Conservation (phyloP, 2,888 invertebrate genomes). For the Piscicola geometra region DNA sequence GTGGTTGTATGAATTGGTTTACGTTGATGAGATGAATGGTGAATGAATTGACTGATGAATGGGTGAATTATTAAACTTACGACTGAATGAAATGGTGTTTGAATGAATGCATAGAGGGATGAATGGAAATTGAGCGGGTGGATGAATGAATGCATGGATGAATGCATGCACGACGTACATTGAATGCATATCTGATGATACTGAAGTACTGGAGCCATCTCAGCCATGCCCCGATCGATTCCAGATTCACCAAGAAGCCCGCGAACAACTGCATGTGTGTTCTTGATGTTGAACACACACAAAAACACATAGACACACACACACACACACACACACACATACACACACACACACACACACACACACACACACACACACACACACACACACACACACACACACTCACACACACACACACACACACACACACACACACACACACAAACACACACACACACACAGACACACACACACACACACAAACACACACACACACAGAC, state of each 20-base stretch:
- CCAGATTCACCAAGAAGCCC: constrained; percentile 52
- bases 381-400: neutral
- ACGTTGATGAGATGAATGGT: neutral
- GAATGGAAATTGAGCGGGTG: neutral
- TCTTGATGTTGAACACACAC: too few species aligned
- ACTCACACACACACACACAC: neutral
- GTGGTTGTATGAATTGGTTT: neutral
- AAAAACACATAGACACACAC: too few species aligned
- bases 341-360: too few species aligned
- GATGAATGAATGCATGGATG: neutral
- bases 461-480: constrained; percentile 48
- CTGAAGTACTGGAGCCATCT: constrained; percentile 53
- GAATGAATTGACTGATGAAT: neutral
- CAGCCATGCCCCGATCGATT: constrained; percentile 50
- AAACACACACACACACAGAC: too few species aligned
- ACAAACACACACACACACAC: constrained; percentile 28
- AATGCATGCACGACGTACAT: constrained; percentile 33
- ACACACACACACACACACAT: too few species aligned
- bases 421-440: neutral
- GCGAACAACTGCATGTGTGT: constrained; percentile 47
- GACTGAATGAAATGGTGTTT: neutral
- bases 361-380: too few species aligned
- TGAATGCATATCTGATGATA: constrained; percentile 51
- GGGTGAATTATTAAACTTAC: too few species aligned
- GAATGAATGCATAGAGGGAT: neutral